A percentile compares a stretch with the other conserved stretches of the same genome.
phyloP scores from a whole-genome alignment of 2,888 invertebrate genomes.

The Dromius quadrimaculatus region DNA sequence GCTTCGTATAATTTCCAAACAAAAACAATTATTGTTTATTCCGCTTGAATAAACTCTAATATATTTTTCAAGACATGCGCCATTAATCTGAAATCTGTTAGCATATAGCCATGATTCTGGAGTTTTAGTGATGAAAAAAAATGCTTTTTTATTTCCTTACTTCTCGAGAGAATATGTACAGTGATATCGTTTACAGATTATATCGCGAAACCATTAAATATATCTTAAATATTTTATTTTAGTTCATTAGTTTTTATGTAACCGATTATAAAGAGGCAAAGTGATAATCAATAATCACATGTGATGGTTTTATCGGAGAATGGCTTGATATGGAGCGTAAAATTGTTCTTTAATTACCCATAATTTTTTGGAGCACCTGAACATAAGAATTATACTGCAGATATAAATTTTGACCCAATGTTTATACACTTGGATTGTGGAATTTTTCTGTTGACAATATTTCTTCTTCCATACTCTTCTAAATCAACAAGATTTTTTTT shows the following conservation, averaged over 20 bases:
- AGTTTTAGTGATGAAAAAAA: too few relatives aligned
- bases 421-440: background rate
- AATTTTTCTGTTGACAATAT: background rate
- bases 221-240: too few relatives aligned
- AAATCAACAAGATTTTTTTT: background rate
- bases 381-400: background rate
- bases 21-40: background rate
- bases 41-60: too few relatives aligned
- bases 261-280: constrained; percentile 32
- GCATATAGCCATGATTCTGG: too few relatives aligned
- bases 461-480: background rate
- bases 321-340: constrained; percentile 18
- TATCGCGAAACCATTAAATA: too few relatives aligned
- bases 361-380: constrained; percentile 2
- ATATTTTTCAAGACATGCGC: too few relatives aligned
- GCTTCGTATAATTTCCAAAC: background rate
- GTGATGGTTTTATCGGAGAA: constrained; percentile 25
- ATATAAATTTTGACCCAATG: background rate
- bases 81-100: too few relatives aligned
- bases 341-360: constrained; percentile 26
- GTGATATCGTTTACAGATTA: too few relatives aligned
- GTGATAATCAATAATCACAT: constrained; percentile 32
- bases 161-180: too few relatives aligned
- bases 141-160: too few relatives aligned
- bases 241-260: too few relatives aligned